phyloP scores from a whole-genome alignment of 37 sponge, comb jelly and placozoan species.

The Crambe crambe region DNA sequence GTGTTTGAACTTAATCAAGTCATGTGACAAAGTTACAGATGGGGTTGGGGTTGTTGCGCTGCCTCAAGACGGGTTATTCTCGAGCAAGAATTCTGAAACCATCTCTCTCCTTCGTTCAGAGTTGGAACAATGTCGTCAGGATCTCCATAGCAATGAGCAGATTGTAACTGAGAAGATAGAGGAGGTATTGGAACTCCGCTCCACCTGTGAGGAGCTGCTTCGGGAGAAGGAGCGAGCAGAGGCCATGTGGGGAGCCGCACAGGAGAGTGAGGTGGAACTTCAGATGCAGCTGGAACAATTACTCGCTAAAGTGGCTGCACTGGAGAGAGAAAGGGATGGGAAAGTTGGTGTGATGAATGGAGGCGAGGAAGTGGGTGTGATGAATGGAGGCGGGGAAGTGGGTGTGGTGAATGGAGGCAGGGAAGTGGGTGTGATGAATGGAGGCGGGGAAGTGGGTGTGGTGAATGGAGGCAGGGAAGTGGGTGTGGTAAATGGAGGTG shows the following conservation, averaged over 20 bases:
- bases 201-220: background rate
- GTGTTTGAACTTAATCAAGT: background rate
- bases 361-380: background rate
- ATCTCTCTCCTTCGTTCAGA: slow-evolving; percentile 15
- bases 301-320: background rate
- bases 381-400: background rate
- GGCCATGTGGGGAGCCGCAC: background rate
- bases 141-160: slow-evolving; percentile 51
- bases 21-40: background rate
- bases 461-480: background rate
- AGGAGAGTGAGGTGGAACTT: slow-evolving; percentile 13
- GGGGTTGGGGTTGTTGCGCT: background rate
- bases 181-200: slow-evolving; percentile 25
- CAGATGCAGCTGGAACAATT: background rate
- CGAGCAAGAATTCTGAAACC: background rate
- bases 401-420: background rate
- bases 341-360: background rate
- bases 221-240: slow-evolving; percentile 20
- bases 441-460: background rate
- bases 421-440: background rate
- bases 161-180: slow-evolving; percentile 55
- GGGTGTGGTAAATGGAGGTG: no score
- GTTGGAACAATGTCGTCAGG: slow-evolving; percentile 24
- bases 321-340: background rate
- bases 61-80: background rate